Percentiles rank a stretch among this genome's conserved stretches.
These are phyloP conservation scores for Sphenodon punctatus DNA, from an alignment of 2,797 vertebrate species.

Conservation along the genomic window DNA sequence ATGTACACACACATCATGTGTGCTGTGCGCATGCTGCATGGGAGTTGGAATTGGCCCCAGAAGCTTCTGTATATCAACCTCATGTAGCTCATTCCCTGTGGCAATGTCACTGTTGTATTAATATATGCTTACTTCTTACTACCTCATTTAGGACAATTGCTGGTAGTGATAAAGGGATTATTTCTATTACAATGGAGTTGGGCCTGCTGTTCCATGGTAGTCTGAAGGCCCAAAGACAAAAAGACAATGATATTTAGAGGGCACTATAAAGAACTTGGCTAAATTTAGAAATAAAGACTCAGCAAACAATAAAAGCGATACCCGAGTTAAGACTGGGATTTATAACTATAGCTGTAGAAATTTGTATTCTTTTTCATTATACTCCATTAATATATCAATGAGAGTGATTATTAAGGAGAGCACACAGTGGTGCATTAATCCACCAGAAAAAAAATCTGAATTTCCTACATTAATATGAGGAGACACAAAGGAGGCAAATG, in stretches of 20 bases:
- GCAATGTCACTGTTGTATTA: neutral
- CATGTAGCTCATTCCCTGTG: no score
- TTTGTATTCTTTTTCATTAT: neutral
- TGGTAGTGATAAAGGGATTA: no score
- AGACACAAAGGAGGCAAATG: neutral
- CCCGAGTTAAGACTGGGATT: neutral
- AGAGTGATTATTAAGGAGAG: neutral
- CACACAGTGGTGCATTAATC: neutral
- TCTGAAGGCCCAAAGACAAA: neutral
- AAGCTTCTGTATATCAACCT: no score
- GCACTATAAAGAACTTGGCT: neutral
- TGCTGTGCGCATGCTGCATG: no score
- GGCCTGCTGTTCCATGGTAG: neutral
- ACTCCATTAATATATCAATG: neutral
- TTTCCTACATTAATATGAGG: neutral
- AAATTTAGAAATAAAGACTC: neutral
- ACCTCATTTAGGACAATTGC: neutral
- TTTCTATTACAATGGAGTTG: accelerated
- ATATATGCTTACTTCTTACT: neutral
- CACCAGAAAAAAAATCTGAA: no score
- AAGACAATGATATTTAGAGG: neutral
- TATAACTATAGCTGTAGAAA: neutral
- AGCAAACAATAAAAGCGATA: no score
- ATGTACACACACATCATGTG: no score
- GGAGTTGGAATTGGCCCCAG: no score